These are phyloP conservation scores for Spea hammondii DNA, from an alignment of 2,797 vertebrate genomes.

Conservation along the genomic window DNA sequence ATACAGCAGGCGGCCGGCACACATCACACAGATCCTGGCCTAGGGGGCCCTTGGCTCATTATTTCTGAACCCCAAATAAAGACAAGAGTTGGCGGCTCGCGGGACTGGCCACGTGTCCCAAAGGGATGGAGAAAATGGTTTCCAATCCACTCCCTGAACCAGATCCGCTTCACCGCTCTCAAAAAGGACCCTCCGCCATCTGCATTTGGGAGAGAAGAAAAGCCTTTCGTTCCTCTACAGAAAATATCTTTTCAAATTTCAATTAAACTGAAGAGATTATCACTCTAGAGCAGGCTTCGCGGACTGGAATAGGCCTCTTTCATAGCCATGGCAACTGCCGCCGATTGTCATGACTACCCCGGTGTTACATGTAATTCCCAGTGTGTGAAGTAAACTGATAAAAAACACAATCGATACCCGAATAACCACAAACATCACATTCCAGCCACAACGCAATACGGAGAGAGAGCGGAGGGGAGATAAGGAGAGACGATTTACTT, in stretches of 20 bases:
- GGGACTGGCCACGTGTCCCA: no score
- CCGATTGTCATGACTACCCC: conserved; percentile 79
- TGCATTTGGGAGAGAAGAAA: conserved; percentile 35
- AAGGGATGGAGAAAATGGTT: no score
- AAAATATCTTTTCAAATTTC: conserved; percentile 78
- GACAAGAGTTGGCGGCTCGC: no score
- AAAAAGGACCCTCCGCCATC: conserved; percentile 38
- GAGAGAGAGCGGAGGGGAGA: conserved; percentile 13
- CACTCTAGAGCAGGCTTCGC: conserved; percentile 71
- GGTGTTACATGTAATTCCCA: conserved; percentile 74
- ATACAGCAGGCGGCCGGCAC: no score
- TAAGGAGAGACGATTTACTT: not conserved
- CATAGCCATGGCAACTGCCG: conserved; percentile 80
- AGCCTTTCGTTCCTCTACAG: conserved; percentile 66
- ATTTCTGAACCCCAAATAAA: no score
- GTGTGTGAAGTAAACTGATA: conserved; percentile 80
- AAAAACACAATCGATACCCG: conserved; percentile 75
- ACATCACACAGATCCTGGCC: no score
- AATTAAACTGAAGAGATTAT: conserved; percentile 85
- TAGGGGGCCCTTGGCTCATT: no score
- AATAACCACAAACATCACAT: conserved; percentile 70
- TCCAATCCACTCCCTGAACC: no score
- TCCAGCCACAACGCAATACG: conserved; percentile 45
- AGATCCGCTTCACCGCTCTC: conserved; percentile 6
- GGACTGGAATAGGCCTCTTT: conserved; percentile 72